Evolutionary conservation across 1,140 invertebrate species (phyloP), one percentile per base, ranked within the genome.

Genomic region (Pseudomyrmex pallidus): DNA sequence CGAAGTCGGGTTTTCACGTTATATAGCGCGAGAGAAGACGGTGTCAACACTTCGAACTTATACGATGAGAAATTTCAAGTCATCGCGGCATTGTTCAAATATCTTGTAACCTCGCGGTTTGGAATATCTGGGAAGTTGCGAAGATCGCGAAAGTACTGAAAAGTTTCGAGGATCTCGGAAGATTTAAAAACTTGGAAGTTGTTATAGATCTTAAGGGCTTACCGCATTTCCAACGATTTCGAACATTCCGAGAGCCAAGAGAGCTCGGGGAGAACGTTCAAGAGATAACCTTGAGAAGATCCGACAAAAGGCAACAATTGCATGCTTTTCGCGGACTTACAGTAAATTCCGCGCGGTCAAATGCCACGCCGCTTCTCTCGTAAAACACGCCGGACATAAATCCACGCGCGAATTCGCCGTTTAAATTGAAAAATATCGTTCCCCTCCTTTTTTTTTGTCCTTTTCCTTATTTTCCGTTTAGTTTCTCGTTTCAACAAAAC

Each of bases 171-270:
- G 54, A 80, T 72, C 76, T 80, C 76, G 54, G n/a, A 70, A 72
- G 76, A 80, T 80, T 80, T 80, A 80, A 80, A 80, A 70, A 68
- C 66, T 80, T 57, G 76, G 22, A 35, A 70, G 76, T 80, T 68
- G 74, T 70, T 80, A 54, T 70, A 70, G 66, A 70, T 72, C 76
- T 70, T 72, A 80, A 50, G 70, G 54, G 76, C 76, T 70, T 68
- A 77, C 74, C 35, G 13, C 54, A 59, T 72, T 61, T 48, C 54
- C 44, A 70, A 35, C 76, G 54, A 80, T 72, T 35, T 59, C 66
- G 54, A 70, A 48, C 76, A 80, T 80, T 80, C 44, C 66, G 44
- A 54, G 59, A 63, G n/a, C n/a, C 35, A 35, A 1, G 5, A 35
- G 35, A 35, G 35, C 25, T 46, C 62, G 4, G 10, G 4, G 10